These are phyloP conservation scores for Scaptomyza pallida DNA, from an alignment of 1,140 invertebrate species.

Conservation along the genomic window DNA sequence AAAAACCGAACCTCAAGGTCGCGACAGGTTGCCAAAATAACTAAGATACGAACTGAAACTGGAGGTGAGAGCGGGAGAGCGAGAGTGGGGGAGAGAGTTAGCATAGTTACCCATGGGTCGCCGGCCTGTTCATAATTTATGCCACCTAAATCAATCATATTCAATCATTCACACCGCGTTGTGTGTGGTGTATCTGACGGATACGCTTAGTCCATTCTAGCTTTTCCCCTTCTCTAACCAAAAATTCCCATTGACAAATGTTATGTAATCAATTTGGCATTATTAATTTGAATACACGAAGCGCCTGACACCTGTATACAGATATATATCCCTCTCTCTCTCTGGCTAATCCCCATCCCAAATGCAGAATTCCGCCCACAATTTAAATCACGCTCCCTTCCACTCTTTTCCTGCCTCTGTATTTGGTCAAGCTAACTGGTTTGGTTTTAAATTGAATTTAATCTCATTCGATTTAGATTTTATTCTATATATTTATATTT, in stretches of 20 bases:
- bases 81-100: not conserved
- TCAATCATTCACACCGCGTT: conserved; percentile 48
- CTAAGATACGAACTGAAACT: not conserved
- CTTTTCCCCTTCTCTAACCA: not conserved
- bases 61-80: not conserved
- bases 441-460: conserved; percentile 12
- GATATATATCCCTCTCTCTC: too few species aligned
- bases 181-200: conserved; percentile 43
- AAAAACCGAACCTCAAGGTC: conserved; percentile 59
- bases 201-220: conserved; percentile 40
- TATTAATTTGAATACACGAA: conserved; percentile 73
- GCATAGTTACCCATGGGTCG: not conserved
- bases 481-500: conserved; percentile 6
- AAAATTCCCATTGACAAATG: conserved; percentile 72
- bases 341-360: not conserved
- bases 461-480: conserved; percentile 5
- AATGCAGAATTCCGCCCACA: conserved; percentile 34
- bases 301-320: conserved; percentile 51
- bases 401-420: too few species aligned
- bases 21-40: conserved; percentile 50
- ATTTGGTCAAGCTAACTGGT: conserved; percentile 22
- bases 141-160: conserved; percentile 72
- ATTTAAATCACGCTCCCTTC: conserved; percentile 22
- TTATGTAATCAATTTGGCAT: conserved; percentile 76
- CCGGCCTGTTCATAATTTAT: conserved; percentile 69